These are phyloP conservation scores for Phaethon lepturus DNA, from an alignment of 2,113 vertebrate species.

Conservation along the genomic window DNA sequence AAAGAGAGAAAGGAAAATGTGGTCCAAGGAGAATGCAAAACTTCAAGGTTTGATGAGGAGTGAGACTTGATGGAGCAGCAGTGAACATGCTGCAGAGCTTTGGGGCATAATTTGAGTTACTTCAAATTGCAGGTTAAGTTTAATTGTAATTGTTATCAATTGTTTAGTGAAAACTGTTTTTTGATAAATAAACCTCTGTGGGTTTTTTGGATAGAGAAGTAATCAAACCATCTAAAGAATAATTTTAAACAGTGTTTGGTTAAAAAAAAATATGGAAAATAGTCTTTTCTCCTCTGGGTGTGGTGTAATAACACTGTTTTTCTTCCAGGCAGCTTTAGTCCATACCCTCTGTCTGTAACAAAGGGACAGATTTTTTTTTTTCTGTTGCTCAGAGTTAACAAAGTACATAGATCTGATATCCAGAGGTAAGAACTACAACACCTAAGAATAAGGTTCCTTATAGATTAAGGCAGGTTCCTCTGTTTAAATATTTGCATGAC, in stretches of 20 bases:
- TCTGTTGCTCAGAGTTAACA: neutral
- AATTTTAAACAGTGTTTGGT: neutral
- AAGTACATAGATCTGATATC: neutral
- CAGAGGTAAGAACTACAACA: neutral
- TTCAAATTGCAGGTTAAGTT: constrained; percentile 47
- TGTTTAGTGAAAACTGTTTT: neutral
- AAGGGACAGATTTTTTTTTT: neutral
- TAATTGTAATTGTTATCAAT: constrained; percentile 51
- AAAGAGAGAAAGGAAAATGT: neutral
- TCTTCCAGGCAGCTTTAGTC: constrained; percentile 12
- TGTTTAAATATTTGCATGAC: constrained; percentile 38
- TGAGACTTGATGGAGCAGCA: constrained; percentile 39
- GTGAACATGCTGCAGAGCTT: constrained; percentile 35
- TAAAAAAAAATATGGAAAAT: neutral
- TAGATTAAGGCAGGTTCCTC: neutral
- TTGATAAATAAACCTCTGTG: constrained; percentile 26
- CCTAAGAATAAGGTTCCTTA: constrained; percentile 13
- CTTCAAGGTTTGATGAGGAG: constrained; percentile 43
- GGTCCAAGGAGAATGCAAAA: constrained; percentile 9
- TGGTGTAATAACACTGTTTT: constrained; percentile 3
- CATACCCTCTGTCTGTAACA: neutral
- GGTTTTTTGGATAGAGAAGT: constrained; percentile 6
- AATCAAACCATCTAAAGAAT: constrained; percentile 26
- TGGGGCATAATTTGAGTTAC: constrained; percentile 29
- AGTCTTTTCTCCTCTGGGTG: neutral